Base-by-base conservation (phyloP, 2,113 vertebrate species). In the Caracal caracal region DNA sequence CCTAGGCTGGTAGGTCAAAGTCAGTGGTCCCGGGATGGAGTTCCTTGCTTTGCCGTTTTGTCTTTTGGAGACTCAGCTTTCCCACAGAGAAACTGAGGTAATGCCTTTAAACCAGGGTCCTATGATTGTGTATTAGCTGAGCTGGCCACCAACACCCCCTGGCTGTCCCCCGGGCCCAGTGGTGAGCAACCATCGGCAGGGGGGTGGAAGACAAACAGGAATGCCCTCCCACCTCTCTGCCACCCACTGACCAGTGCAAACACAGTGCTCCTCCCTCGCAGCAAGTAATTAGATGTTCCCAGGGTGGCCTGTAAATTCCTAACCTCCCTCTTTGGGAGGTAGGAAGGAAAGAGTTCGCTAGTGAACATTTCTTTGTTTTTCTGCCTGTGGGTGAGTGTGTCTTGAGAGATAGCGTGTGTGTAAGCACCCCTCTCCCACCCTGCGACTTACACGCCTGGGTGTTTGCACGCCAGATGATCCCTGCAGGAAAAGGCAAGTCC, bases 401-500 rank as follows among this genome's bases (percentile, higher is more conserved):
- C 73, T 43, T 49, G 43, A 88, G 88, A 79, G 61, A 71, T 10
- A 17, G 73, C 1, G 33, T 35, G 59, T 47, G 83, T 73, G 89
- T 40, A 49, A 16, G 53, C 20, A 82, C 30, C 49, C 87, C 66
- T 70, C 22, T 26, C 76, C 47, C 82, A 87, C 76, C 82, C 94
- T 0, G 0, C 2, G 59, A 95, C 88, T 98, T 93, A 94, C 92
- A 96, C 97, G 80, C 86, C 88, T 49, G 49, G 82, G 68, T 96
- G 93, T 7, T 82, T 87, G 96, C 96, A 92, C 92, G 96, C 96
- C 88, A 97, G 96, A 95, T 97, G 96, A 98, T 96, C 94, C 90
- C 89, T 97, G 87, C 95, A 93, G 97, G 97, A 92, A 97, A 11
- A 68, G 96, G 96, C 98, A 98, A 28, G 9, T 95, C 97, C 80